A percentile compares a stretch with the other conserved stretches of the same genome.
Evolutionary conservation across 2,113 vertebrate species (phyloP).

Genomic region (Aphelocoma coerulescens): DNA sequence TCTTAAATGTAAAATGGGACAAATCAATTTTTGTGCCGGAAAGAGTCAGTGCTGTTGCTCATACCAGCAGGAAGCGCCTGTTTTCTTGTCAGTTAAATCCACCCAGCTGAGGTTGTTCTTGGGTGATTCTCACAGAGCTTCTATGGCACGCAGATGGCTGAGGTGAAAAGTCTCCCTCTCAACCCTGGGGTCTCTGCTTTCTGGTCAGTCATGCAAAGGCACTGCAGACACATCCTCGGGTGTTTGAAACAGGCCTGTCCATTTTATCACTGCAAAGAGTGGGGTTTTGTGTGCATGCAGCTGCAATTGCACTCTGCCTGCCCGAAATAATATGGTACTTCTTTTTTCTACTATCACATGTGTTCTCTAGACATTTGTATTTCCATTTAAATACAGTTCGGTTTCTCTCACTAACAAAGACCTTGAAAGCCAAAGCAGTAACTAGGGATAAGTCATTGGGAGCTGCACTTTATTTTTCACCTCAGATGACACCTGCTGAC

Average conservation of each 20-base stretch:
- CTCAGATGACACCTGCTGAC: conserved; percentile 26
- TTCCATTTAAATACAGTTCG: background rate
- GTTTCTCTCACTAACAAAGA: background rate
- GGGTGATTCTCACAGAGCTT: background rate
- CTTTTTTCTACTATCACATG: background rate
- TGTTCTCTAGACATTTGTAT: background rate
- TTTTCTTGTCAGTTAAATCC: conserved; percentile 4
- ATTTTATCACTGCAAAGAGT: background rate
- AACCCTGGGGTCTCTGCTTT: background rate
- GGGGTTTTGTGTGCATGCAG: background rate
- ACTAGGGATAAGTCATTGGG: background rate
- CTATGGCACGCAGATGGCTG: background rate
- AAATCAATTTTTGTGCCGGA: background rate
- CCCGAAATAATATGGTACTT: background rate
- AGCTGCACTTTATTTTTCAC: conserved; percentile 20
- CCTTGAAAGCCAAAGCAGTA: background rate
- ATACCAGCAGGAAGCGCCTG: background rate
- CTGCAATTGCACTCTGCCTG: background rate
- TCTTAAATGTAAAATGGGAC: background rate
- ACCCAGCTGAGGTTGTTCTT: background rate
- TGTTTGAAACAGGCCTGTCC: background rate
- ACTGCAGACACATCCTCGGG: background rate
- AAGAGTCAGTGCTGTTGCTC: background rate
- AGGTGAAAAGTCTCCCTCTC: background rate
- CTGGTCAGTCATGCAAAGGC: background rate